Evolutionary conservation across 2,888 invertebrate species (phyloP), one percentile per base, ranked within the genome.

Genomic region (Lepidonotus clava): DNA sequence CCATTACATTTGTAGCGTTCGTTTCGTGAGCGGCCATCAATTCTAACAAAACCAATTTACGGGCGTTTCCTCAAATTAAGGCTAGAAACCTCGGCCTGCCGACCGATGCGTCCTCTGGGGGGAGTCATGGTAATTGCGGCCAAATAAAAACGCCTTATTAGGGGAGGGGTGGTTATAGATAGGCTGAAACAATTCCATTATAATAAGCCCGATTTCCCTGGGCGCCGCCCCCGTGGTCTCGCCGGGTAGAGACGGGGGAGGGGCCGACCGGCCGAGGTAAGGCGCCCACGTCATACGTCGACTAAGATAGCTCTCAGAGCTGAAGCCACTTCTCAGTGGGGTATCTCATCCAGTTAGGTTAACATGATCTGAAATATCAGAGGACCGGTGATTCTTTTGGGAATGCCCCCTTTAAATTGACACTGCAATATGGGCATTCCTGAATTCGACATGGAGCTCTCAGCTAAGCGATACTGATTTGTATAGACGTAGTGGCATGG

Each of bases 1-100:
- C 28, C 61, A 61, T 61, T 40, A n/a, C 76, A 40, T 38, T 76
- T 6, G 76, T 14, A 76, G 21, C 40, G 36, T 40, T 34, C 76
- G 1, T 76, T 76, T 34, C 36, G 14, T 6, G 76, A 18, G 38
- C 83, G 1, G 2, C 40, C 83, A 83, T 83, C 41, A 83, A 83
- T 83, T 83, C 83, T 40, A 46, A 51, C 83, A 83, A 83, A 83
- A 83, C 46, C 32, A 83, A 83, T 83, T 83, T 83, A 46, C 51
- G 41, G 32, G 28, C 83, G 83, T 46, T 83, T 83, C 83, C 32
- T 83, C 83, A 51, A 83, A 83, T 83, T 83, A 83, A 41, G 21
- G 83, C n/a, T 83, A 83, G 83, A 51, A 83, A 46, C 83, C 83
- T 51, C 46, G 40, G 76, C 18, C 83, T 41, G 32, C n/a, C 83